A percentile compares a stretch with the other conserved stretches of the same genome.
phyloP scores from a whole-genome alignment of 2,797 vertebrate genomes.

The Spheniscus humboldti region DNA sequence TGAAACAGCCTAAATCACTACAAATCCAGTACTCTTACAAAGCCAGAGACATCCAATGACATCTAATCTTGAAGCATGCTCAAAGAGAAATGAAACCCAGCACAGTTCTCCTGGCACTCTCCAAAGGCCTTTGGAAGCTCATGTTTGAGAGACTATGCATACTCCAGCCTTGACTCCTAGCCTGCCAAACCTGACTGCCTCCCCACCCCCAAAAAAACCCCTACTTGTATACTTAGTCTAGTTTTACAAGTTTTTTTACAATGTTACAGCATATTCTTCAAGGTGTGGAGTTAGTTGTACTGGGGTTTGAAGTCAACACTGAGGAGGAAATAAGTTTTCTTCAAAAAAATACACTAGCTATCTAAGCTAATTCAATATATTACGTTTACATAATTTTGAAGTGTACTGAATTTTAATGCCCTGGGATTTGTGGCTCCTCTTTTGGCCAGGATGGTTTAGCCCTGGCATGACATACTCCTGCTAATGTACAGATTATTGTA shows the following conservation, averaged over 20 bases:
- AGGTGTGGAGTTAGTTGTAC: background rate
- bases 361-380: background rate
- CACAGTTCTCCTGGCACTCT: background rate
- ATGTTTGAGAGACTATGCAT: background rate
- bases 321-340: background rate
- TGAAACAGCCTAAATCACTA: constrained; percentile 6
- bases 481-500: constrained; percentile 11
- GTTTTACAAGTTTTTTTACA: background rate
- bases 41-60: background rate
- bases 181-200: background rate
- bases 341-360: background rate
- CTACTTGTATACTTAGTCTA: background rate
- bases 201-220: accelerated
- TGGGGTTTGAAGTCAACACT: background rate
- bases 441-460: background rate
- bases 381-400: background rate
- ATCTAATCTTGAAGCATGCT: background rate
- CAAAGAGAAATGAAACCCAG: background rate
- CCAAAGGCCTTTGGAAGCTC: background rate
- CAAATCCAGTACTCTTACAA: background rate
- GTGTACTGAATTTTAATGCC: background rate
- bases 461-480: background rate
- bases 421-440: constrained; percentile 27
- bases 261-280: background rate
- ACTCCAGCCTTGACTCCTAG: background rate